Conservation (phyloP, 2,888 invertebrate species). For the Epinotia ramella region DNA sequence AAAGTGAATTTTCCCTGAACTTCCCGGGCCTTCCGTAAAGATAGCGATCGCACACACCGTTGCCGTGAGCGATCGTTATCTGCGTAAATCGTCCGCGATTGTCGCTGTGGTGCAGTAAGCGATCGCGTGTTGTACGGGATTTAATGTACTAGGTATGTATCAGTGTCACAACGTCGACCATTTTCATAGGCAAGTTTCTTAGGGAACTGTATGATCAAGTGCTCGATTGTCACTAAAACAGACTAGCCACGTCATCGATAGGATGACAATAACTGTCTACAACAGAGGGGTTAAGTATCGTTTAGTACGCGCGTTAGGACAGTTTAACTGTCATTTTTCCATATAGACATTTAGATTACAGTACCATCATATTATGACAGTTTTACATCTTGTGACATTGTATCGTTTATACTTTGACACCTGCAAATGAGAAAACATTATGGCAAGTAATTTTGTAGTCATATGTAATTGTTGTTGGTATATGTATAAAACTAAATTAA, state of each 20-base stretch:
- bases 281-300: no score
- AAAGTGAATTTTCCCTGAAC: slow-evolving; percentile 7
- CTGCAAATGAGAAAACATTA: no score
- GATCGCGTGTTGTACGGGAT: slow-evolving; percentile 61
- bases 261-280: no score
- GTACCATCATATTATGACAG: no score
- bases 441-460: background rate
- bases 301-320: no score
- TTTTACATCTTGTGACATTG: no score
- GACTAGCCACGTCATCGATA: no score
- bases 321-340: no score
- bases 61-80: slow-evolving; percentile 19
- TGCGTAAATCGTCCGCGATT: slow-evolving; percentile 53
- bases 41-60: slow-evolving; percentile 15
- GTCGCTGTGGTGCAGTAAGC: slow-evolving; percentile 57
- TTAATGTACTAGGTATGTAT: background rate
- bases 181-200: background rate
- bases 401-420: no score
- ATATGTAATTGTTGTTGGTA: background rate
- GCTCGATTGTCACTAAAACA: no score
- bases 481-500: background rate
- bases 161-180: background rate
- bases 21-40: slow-evolving; percentile 13
- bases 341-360: no score
- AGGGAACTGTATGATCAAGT: no score